Conservation (phyloP, 2,113 vertebrate species). For the Lophotis ruficrista region DNA sequence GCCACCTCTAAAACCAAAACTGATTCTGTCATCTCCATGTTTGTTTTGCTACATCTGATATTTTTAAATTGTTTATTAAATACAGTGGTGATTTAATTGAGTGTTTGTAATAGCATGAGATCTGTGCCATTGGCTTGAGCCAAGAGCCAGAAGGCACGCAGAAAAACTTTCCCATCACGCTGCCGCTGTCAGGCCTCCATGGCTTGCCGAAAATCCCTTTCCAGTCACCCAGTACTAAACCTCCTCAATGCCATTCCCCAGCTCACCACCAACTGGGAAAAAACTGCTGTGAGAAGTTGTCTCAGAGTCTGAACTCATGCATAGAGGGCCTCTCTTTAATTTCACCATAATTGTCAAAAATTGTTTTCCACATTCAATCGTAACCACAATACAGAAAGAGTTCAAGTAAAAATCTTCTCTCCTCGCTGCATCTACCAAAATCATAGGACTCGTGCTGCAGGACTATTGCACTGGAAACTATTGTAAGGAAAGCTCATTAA, state of each 20-base stretch:
- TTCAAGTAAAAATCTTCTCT: neutral
- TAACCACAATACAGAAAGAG: neutral
- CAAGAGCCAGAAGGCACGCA: conserved; percentile 6
- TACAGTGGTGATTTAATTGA: neutral
- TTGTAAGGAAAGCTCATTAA: neutral
- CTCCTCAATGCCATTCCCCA: neutral
- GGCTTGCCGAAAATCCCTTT: neutral
- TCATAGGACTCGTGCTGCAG: neutral
- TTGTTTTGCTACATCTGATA: conserved; percentile 31
- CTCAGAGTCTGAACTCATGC: neutral
- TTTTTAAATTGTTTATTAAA: conserved; percentile 63
- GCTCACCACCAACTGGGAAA: neutral
- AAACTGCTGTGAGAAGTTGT: neutral
- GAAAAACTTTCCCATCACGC: neutral
- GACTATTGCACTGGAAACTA: neutral
- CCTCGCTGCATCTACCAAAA: neutral
- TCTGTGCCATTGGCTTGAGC: neutral
- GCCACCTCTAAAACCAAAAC: conserved; percentile 30
- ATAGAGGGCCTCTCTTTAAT: neutral
- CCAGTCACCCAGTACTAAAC: neutral
- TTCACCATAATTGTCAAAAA: neutral
- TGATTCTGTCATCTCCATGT: neutral
- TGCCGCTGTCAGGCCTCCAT: neutral
- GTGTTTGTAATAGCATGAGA: neutral
- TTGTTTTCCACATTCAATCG: neutral